Evolutionary conservation across 2,113 vertebrate genomes (phyloP), one percentile per base, ranked within the genome.

Genomic region (Dunckerocampus dactyliophorus): DNA sequence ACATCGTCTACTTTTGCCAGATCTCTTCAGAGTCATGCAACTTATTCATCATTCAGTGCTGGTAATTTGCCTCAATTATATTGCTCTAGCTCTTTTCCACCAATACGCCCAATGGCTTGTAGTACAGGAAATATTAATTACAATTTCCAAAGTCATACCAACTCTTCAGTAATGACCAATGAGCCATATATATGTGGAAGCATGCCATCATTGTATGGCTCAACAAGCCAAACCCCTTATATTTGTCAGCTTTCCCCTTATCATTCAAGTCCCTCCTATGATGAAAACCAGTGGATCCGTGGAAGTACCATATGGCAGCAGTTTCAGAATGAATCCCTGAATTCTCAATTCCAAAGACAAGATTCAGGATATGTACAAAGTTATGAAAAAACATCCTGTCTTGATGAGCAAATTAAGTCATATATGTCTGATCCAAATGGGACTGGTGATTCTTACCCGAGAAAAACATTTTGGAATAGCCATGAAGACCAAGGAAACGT

Each of bases 301-400:
- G 80, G 89, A 80, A 89, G 89, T 80, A 20, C 79, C 43, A 62
- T 90, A 6, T 89, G 86, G 85, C 88, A 91, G 68, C 80, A 83
- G 61, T 76, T 90, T 61, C 85, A 88, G 62, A 84, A 86, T 51
- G 84, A 88, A 53, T 77, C 83, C 47, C 13, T 81, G 15, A 74
- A 62, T 70, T 63, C 69, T 79, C 65, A 79, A 42, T 65, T 71
- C 16, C 69, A 76, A 1, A 62, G 47, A 59, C 75, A 72, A 19
- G 63, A 78, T 61, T 62, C 77, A 20, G 63, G 55, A 7, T 77
- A 82, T 62, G 60, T 37, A 21, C 79, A 67, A 21, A 67, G 45
- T 37, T 66, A 46, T 59, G 75, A 84, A 65, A 48, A 46, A 45
- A 63, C 34, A 1, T 45, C 59, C 57, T 67, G 31, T 65, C 61